phyloP scores from a whole-genome alignment of 2,888 invertebrate species.

The Kuschelorhynchus macadamiae region DNA sequence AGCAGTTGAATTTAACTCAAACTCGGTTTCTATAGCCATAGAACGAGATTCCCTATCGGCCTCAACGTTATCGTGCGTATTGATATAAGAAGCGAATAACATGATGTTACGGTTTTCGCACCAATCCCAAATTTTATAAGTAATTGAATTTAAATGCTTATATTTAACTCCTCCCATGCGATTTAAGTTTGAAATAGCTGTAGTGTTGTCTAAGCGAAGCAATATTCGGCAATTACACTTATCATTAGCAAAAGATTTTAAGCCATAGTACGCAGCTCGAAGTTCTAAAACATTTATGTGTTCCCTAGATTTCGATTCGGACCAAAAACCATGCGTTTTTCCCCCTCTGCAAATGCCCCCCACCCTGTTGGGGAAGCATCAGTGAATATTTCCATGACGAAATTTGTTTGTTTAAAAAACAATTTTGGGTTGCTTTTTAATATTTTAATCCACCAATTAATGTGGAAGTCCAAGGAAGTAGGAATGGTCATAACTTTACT shows the following conservation, averaged over 20 bases:
- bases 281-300: slow-evolving; percentile 3
- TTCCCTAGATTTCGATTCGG: neutral
- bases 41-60: slow-evolving; percentile 17
- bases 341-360: neutral
- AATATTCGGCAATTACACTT: neutral
- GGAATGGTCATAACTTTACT: too few relatives aligned
- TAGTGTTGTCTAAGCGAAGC: slow-evolving; percentile 8
- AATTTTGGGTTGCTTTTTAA: too few relatives aligned
- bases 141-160: neutral
- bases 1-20: neutral
- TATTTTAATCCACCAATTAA: too few relatives aligned
- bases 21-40: slow-evolving; percentile 38
- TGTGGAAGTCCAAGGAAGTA: too few relatives aligned
- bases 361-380: slow-evolving; percentile 3
- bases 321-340: neutral
- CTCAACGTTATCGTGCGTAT: slow-evolving; percentile 8
- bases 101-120: too few relatives aligned
- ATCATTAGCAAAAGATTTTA: neutral
- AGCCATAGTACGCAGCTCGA: neutral
- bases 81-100: too few relatives aligned
- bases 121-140: slow-evolving; percentile 4
- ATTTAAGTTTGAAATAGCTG: slow-evolving; percentile 1
- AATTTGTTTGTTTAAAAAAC: too few relatives aligned
- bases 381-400: slow-evolving; percentile 1
- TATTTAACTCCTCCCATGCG: slow-evolving; percentile 7